A percentile compares a stretch with the other conserved stretches of the same genome.
These are phyloP conservation scores for Oithona nana DNA, from an alignment of 2,888 invertebrate species.

Conservation along the genomic window DNA sequence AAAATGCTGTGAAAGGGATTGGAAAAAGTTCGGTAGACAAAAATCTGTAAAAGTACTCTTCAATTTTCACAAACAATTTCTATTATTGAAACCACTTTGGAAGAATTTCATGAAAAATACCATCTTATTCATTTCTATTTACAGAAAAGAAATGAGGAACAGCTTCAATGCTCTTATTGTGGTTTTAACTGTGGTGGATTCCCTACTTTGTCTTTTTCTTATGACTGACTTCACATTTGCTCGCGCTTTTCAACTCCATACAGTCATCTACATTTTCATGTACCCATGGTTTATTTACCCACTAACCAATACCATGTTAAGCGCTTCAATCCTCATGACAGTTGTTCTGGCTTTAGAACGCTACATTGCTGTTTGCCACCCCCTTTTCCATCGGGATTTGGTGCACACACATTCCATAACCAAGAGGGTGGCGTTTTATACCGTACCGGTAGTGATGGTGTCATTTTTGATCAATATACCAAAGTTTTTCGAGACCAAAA, in stretches of 20 bases:
- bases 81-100: too few species aligned
- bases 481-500: constrained; percentile 11
- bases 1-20: too few species aligned
- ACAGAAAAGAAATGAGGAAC: constrained; percentile 5
- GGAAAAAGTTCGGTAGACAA: too few species aligned
- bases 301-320: background rate
- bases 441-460: constrained; percentile 1
- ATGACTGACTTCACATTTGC: constrained; percentile 4
- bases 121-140: too few species aligned
- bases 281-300: constrained; percentile 7
- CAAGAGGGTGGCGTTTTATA: background rate
- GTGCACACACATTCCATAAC: background rate
- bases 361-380: constrained; percentile 6
- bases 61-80: too few species aligned
- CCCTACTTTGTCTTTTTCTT: background rate
- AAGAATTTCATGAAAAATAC: too few species aligned
- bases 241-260: background rate
- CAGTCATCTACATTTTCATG: background rate
- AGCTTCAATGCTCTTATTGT: constrained; percentile 7
- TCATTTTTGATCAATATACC: constrained; percentile 12
- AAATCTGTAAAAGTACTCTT: too few species aligned
- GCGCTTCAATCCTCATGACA: constrained; percentile 5
- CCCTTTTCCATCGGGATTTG: background rate
- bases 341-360: constrained; percentile 5
- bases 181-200: constrained; percentile 1